Evolutionary conservation across 2,888 invertebrate genomes (phyloP).

Genomic region (Agrochola circellaris): DNA sequence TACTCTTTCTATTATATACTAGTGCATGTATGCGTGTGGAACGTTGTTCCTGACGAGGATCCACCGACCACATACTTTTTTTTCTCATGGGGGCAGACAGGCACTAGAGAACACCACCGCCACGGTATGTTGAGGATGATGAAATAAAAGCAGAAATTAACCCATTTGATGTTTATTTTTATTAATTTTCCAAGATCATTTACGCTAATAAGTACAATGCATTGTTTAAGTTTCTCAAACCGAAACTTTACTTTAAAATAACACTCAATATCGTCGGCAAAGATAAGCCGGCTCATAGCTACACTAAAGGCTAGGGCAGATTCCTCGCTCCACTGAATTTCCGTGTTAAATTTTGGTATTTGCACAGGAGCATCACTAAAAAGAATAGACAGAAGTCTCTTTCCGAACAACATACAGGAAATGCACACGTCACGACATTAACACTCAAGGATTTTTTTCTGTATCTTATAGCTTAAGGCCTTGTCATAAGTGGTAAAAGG

Average conservation of each 20-base stretch:
- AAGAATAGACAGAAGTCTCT: background rate
- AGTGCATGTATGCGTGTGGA: too few species aligned
- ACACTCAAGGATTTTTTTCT: too few species aligned
- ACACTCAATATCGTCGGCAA: constrained; percentile 49
- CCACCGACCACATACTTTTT: too few species aligned
- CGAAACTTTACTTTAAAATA: background rate
- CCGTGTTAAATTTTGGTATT: constrained; percentile 69
- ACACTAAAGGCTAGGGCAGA: constrained; percentile 52
- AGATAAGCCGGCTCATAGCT: constrained; percentile 56
- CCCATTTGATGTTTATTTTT: background rate
- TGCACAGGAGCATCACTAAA: constrained; percentile 35
- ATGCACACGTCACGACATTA: too few species aligned
- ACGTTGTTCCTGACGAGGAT: too few species aligned
- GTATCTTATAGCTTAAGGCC: too few species aligned
- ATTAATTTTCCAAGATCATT: background rate
- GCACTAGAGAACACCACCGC: background rate
- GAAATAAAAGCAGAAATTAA: background rate
- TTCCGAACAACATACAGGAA: background rate
- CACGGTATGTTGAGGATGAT: too few species aligned
- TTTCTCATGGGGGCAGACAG: background rate
- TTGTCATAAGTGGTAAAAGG: too few species aligned
- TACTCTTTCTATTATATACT: too few species aligned
- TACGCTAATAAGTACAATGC: background rate
- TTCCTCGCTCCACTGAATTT: constrained; percentile 65
- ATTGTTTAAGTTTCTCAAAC: background rate